Evolutionary conservation across 1,140 invertebrate genomes (phyloP), one percentile per base, ranked within the genome.

Genomic region (Bombus huntii): DNA sequence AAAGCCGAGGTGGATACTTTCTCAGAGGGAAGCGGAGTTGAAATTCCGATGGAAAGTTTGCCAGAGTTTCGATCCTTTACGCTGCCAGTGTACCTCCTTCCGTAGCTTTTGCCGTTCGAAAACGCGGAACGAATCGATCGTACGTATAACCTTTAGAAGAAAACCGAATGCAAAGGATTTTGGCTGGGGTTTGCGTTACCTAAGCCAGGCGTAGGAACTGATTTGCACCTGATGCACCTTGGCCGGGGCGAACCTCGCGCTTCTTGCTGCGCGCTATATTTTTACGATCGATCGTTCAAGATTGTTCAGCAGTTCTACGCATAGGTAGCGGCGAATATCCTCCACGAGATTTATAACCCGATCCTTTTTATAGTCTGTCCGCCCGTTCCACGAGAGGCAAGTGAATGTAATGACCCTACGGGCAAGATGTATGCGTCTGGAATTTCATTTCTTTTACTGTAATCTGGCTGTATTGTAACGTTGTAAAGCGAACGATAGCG

Each of bases 161-260:
- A 34, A 81, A 77, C 39, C 37, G 73, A 86, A 39, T 15, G 37
- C 44, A n/a, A 28, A 39, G n/a, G 59, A 77, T 18, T 39, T 42
- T 34, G 47, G 47, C 47, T 8, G 2, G 1, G 47, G 1, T 53
- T 22, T 83, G 65, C 79, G 62, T 86, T 77, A 8, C 6, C 18
- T 53, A 57, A 77, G 53, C 44, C 65, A 39, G 76, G 66, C 62
- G 80, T 73, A 70, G 31, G 44, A 76, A 34, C 59, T 73, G 85
- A 86, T 77, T 86, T 77, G 77, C 85, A 86, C 85, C 80, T 83
- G 85, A 86, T 82, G 85, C 68, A 75, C 72, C 75, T 44, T 39
- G 73, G 47, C 47, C 18, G 47, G 47, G 62, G 5, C 4, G 31
- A 62, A 42, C 44, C 44, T 6, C 1, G 62, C 34, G 57, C 28